These are phyloP conservation scores for Cromileptes altivelis DNA, from an alignment of 2,113 vertebrate genomes.

Conservation along the genomic window DNA sequence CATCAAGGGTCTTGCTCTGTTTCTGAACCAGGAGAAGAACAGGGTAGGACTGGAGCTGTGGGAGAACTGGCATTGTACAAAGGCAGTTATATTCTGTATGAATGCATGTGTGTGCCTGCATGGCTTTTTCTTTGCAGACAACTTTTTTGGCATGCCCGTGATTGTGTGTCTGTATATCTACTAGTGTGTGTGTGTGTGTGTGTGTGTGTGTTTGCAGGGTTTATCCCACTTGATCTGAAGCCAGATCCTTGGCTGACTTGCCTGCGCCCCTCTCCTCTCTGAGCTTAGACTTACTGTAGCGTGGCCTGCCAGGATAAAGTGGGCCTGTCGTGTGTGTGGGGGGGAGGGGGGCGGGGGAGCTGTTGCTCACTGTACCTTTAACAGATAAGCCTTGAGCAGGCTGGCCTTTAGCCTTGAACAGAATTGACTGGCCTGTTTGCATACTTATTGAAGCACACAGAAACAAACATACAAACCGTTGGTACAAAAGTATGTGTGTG, in stretches of 20 bases:
- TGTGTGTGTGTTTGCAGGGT: constrained; percentile 18
- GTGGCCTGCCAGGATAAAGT: constrained; percentile 54
- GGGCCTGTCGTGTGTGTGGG: neutral
- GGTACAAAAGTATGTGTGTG: neutral
- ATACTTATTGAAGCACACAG: constrained; percentile 35
- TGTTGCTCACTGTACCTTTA: constrained; percentile 50
- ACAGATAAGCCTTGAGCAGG: constrained; percentile 50
- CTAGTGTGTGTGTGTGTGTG: neutral
- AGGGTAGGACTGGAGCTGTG: constrained; percentile 16
- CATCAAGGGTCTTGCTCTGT: constrained; percentile 58
- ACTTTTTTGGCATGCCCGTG: neutral
- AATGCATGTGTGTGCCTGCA: neutral
- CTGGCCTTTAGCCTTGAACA: constrained; percentile 28
- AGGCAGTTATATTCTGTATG: constrained; percentile 11
- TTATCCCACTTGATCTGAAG: constrained; percentile 59
- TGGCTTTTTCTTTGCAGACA: neutral
- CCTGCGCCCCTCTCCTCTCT: constrained; percentile 20
- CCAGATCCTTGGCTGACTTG: constrained; percentile 35
- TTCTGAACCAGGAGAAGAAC: constrained; percentile 56
- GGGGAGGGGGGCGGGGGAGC: neutral
- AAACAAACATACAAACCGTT: neutral
- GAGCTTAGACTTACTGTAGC: constrained; percentile 53
- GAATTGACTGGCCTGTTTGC: constrained; percentile 12
- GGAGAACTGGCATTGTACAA: constrained; percentile 7
- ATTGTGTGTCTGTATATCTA: neutral